Percentiles rank a stretch among this genome's conserved stretches.
These are phyloP conservation scores for Halichoeres trimaculatus DNA, from an alignment of 2,113 vertebrate genomes.

Conservation along the genomic window DNA sequence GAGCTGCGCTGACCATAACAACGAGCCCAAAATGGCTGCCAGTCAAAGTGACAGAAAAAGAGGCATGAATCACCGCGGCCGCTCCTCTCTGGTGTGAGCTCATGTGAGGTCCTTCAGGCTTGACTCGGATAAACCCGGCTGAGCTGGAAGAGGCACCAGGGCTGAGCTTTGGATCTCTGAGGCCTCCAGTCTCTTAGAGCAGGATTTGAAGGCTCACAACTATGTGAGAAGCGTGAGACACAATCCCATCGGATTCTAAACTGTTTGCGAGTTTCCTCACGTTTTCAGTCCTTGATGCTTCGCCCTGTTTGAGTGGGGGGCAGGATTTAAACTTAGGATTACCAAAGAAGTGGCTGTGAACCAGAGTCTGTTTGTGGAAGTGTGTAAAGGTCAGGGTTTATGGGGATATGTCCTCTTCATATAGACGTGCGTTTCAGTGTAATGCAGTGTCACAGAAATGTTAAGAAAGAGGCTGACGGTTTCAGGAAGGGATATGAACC, in stretches of 20 bases:
- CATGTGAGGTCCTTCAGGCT: slow-evolving; percentile 23
- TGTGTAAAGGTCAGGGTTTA: slow-evolving; percentile 30
- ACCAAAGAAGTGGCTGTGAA: slow-evolving; percentile 29
- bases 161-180: slow-evolving; percentile 15
- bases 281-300: slow-evolving; percentile 53
- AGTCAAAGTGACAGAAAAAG: slow-evolving; percentile 16
- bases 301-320: slow-evolving; percentile 61
- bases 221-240: slow-evolving; percentile 25
- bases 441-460: not conserved
- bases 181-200: slow-evolving; percentile 17
- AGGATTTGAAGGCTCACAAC: slow-evolving; percentile 34
- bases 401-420: not conserved
- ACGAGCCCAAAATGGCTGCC: slow-evolving; percentile 54
- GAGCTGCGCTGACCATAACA: slow-evolving; percentile 25
- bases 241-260: slow-evolving; percentile 56
- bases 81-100: slow-evolving; percentile 22
- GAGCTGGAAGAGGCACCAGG: slow-evolving; percentile 21
- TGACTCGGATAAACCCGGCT: not conserved
- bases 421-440: not conserved
- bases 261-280: slow-evolving; percentile 29
- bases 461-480: not conserved
- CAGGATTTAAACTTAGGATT: slow-evolving; percentile 72
- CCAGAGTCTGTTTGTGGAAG: slow-evolving; percentile 9
- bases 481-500: not conserved
- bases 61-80: slow-evolving; percentile 29